These are phyloP conservation scores for Saccopteryx bilineata DNA, from an alignment of 2,113 vertebrate genomes.

Conservation along the genomic window DNA sequence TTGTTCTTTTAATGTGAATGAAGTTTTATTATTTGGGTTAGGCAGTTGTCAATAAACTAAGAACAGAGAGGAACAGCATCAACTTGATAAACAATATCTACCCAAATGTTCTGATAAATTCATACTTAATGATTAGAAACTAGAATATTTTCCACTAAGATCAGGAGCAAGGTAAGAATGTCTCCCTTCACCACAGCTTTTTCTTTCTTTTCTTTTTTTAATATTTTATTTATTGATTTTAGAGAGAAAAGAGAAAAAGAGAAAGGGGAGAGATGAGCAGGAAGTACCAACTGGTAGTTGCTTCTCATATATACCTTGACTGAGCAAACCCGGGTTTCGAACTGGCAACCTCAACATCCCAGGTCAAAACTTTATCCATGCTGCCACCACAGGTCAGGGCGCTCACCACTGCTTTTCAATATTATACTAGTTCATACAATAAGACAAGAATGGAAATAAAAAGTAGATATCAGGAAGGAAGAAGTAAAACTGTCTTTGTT, in stretches of 20 bases:
- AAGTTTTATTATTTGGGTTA: neutral
- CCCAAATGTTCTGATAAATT: neutral
- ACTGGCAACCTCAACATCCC: too few species aligned
- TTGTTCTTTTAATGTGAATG: neutral
- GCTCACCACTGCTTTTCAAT: neutral
- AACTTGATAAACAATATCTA: neutral
- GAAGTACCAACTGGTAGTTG: too few species aligned
- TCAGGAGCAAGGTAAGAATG: neutral
- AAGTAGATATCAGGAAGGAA: neutral
- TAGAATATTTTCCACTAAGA: neutral
- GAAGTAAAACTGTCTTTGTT: too few species aligned
- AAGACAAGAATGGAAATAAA: neutral
- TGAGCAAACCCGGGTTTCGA: too few species aligned
- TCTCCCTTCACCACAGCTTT: neutral
- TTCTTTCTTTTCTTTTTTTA: neutral
- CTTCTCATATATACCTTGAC: too few species aligned
- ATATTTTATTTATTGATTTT: too few species aligned
- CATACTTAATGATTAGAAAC: neutral
- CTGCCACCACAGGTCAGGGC: too few species aligned
- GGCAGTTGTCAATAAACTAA: neutral
- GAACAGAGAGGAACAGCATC: neutral
- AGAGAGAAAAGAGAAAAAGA: too few species aligned
- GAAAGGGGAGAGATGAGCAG: too few species aligned
- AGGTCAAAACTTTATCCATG: too few species aligned
- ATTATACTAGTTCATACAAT: neutral